Evolutionary conservation across 2,113 vertebrate genomes (phyloP).

Genomic region (Chelonoidis abingdonii): DNA sequence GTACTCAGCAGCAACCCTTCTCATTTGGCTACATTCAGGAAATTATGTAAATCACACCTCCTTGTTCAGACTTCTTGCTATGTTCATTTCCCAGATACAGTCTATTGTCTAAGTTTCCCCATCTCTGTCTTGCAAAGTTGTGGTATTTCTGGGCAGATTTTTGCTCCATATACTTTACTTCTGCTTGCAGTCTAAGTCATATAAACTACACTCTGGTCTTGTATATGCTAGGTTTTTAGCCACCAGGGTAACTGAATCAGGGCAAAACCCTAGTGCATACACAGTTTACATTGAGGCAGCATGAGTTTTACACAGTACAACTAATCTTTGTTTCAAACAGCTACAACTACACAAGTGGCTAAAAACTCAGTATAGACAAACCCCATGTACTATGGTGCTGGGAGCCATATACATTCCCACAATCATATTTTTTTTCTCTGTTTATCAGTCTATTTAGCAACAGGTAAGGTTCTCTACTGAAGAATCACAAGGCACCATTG

Average conservation of each 20-base stretch:
- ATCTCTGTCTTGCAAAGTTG: constrained; percentile 16
- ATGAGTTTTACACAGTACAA: background rate
- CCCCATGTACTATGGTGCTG: background rate
- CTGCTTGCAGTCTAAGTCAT: constrained; percentile 38
- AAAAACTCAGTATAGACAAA: background rate
- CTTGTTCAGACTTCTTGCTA: background rate
- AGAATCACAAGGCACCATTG: background rate
- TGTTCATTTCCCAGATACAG: constrained; percentile 52
- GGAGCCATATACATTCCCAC: background rate
- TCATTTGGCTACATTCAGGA: constrained; percentile 1
- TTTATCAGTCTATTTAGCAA: background rate
- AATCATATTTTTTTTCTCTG: background rate
- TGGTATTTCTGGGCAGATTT: constrained; percentile 55
- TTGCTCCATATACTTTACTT: constrained; percentile 13
- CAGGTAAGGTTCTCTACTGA: background rate
- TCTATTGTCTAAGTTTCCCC: constrained; percentile 14
- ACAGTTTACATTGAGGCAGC: accelerated
- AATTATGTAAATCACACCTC: constrained; percentile 23
- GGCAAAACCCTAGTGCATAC: background rate
- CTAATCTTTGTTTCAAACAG: background rate
- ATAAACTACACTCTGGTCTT: constrained; percentile 18
- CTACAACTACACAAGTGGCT: background rate
- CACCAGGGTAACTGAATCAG: background rate
- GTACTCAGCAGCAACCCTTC: constrained; percentile 1
- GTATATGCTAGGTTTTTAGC: background rate